Evolutionary conservation across 2,797 vertebrate species (phyloP).

Genomic region (Picus viridis): DNA sequence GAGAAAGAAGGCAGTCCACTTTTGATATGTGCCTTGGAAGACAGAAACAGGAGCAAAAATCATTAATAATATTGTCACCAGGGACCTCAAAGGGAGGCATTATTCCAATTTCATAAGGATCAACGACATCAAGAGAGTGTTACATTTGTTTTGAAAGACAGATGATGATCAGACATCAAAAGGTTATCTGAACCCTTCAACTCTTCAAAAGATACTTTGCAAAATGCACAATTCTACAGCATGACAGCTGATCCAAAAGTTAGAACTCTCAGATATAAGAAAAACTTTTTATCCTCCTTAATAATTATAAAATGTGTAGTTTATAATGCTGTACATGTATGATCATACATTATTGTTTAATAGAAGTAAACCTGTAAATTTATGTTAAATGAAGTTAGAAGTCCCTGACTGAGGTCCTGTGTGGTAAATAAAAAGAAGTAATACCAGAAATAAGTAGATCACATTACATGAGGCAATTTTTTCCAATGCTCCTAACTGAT

Average conservation of each 20-base stretch:
- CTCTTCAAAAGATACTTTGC: not conserved
- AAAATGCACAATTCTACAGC: not conserved
- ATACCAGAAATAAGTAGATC: not conserved
- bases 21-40: not conserved
- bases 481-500: not conserved
- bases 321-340: not conserved
- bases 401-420: not conserved
- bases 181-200: not conserved
- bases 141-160: not conserved
- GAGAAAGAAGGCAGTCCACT: not conserved
- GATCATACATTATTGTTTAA: not conserved
- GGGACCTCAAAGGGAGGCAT: slow-evolving; percentile 1
- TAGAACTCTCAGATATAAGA: not conserved
- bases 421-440: not conserved
- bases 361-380: not conserved
- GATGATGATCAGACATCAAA: not conserved
- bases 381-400: not conserved
- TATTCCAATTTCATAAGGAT: not conserved
- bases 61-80: slow-evolving; percentile 10
- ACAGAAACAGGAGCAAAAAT: slow-evolving; percentile 49
- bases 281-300: not conserved
- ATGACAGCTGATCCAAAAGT: not conserved
- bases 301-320: not conserved
- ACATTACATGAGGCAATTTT: not conserved
- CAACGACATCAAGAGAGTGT: not conserved